Conservation (phyloP, 2,113 vertebrate genomes). For the Atlantisia rogersi region DNA sequence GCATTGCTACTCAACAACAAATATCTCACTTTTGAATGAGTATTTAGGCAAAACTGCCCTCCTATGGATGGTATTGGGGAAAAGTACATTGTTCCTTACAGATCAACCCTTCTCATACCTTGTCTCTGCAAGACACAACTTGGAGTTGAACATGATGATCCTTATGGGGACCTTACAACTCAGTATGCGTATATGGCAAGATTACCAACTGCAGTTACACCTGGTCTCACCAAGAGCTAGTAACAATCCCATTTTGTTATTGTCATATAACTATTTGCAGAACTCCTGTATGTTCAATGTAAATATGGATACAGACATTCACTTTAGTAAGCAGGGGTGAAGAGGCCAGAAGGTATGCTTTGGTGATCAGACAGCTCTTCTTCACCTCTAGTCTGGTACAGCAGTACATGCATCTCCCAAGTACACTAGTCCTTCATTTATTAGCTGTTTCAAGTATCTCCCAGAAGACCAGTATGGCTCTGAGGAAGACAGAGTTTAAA, state of each 20-base stretch:
- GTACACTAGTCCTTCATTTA: background rate
- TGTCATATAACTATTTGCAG: background rate
- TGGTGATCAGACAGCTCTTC: background rate
- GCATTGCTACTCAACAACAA: background rate
- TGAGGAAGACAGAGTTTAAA: background rate
- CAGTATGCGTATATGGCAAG: too few relatives aligned
- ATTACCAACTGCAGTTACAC: background rate
- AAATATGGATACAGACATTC: background rate
- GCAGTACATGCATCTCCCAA: background rate
- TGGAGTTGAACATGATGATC: too few relatives aligned
- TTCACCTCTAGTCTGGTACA: background rate
- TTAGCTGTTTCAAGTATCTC: background rate
- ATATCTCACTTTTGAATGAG: background rate
- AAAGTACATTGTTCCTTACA: background rate
- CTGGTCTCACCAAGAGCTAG: background rate
- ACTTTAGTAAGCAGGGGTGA: background rate
- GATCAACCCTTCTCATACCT: background rate
- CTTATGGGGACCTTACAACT: too few relatives aligned
- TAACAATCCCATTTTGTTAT: background rate
- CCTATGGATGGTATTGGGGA: rapidly evolving
- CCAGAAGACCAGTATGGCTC: background rate
- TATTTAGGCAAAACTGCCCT: background rate
- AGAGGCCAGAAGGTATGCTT: background rate
- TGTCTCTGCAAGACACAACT: too few relatives aligned
- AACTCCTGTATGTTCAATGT: background rate